Conservation (phyloP, 2,797 vertebrate genomes). For the Cynodonichthys magdalenae region DNA sequence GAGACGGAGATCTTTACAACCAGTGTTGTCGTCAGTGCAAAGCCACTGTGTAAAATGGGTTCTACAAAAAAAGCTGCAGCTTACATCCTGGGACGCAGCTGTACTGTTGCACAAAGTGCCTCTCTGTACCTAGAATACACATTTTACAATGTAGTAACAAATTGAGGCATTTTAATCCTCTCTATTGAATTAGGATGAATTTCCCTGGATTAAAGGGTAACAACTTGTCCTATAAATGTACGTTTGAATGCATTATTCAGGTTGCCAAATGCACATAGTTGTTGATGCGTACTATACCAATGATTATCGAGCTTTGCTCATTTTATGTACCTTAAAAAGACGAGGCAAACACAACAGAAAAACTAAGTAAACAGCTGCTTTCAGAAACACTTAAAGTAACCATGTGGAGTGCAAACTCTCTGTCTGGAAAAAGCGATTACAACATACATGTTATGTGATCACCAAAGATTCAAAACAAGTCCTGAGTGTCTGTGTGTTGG, state of each 20-base stretch:
- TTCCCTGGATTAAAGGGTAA: slow-evolving; percentile 54
- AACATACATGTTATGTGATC: slow-evolving; percentile 49
- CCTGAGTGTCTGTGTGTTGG: slow-evolving; percentile 68
- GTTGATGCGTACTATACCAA: slow-evolving; percentile 15
- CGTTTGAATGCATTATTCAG: slow-evolving; percentile 30
- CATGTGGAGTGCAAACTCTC: slow-evolving; percentile 75
- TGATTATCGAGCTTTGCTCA: slow-evolving; percentile 15
- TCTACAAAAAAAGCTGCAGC: slow-evolving; percentile 52
- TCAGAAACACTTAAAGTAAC: slow-evolving; percentile 68
- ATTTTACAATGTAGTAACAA: slow-evolving; percentile 46
- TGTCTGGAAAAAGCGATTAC: slow-evolving; percentile 60
- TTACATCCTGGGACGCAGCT: slow-evolving; percentile 42
- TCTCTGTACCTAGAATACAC: slow-evolving; percentile 38
- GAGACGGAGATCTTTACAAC: slow-evolving; percentile 54
- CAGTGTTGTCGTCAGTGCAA: slow-evolving; percentile 81
- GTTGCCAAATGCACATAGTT: slow-evolving; percentile 13
- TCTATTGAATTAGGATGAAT: slow-evolving; percentile 26
- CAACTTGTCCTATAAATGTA: slow-evolving; percentile 43
- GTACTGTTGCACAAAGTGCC: slow-evolving; percentile 54
- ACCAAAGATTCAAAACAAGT: slow-evolving; percentile 58
- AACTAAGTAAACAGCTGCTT: slow-evolving; percentile 68
- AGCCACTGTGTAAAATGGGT: slow-evolving; percentile 70
- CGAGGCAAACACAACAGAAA: slow-evolving; percentile 38
- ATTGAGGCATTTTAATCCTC: slow-evolving; percentile 20
- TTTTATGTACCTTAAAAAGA: slow-evolving; percentile 48